Conservation (phyloP, 2,888 invertebrate species). For the Ernsta delagoae region DNA sequence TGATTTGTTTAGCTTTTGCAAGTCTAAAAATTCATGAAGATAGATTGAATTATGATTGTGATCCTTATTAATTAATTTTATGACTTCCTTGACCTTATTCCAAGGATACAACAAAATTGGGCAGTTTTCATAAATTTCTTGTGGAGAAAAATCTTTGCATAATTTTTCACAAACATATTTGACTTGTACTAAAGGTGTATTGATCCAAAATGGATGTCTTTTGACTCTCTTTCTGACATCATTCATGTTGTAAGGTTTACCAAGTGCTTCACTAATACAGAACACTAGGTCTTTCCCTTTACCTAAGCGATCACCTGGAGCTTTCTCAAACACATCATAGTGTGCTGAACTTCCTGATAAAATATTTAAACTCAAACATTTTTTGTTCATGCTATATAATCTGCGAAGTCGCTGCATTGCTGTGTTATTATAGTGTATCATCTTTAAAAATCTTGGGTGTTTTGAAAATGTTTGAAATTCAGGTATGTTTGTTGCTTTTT, state of each 20-base stretch:
- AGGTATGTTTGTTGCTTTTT: constrained; percentile 65
- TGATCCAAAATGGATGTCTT: constrained; percentile 77
- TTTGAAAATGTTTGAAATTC: constrained; percentile 68
- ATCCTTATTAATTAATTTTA: constrained; percentile 50
- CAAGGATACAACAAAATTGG: constrained; percentile 75
- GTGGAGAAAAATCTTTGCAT: constrained; percentile 55
- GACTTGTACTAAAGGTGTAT: constrained; percentile 72
- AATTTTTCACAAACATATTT: constrained; percentile 67
- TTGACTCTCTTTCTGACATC: constrained; percentile 60
- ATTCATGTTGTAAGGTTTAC: constrained; percentile 54
- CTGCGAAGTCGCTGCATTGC: constrained; percentile 63
- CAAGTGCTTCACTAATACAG: constrained; percentile 64
- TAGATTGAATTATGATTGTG: constrained; percentile 39
- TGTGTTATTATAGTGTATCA: constrained; percentile 73
- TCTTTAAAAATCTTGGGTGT: constrained; percentile 71
- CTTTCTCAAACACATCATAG: constrained; percentile 71
- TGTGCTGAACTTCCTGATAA: constrained; percentile 71
- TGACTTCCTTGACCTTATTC: constrained; percentile 64
- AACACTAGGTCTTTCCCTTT: constrained; percentile 76
- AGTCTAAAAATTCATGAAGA: constrained; percentile 57
- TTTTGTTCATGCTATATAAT: constrained; percentile 68
- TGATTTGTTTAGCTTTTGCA: constrained; percentile 56
- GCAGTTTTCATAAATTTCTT: constrained; percentile 75
- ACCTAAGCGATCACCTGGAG: constrained; percentile 73
- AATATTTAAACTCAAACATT: constrained; percentile 73